phyloP scores from a whole-genome alignment of 1,140 invertebrate genomes.

The Galendromus occidentalis region DNA sequence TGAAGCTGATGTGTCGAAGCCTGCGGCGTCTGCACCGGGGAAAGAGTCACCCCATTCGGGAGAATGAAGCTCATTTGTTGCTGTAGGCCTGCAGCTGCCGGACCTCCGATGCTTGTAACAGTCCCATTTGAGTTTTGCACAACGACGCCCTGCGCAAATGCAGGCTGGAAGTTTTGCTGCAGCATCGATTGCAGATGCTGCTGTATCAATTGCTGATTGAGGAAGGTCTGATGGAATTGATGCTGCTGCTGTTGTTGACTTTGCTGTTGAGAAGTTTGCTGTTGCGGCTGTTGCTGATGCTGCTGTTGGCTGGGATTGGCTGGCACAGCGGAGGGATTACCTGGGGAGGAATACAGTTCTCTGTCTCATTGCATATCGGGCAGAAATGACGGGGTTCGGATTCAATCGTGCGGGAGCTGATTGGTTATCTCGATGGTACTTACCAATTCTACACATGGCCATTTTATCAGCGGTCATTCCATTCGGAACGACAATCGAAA shows the following conservation, averaged over 20 bases:
- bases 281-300: not conserved
- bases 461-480: not conserved
- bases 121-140: conserved; percentile 9
- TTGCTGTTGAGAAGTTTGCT: not conserved
- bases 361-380: too few relatives aligned
- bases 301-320: conserved; percentile 8
- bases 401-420: too few relatives aligned
- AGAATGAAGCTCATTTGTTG: conserved; percentile 4
- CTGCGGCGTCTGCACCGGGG: not conserved
- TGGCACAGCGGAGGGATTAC: conserved; percentile 10
- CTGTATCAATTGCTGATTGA: not conserved
- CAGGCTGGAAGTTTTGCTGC: not conserved
- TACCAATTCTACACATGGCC: conserved; percentile 7
- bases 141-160: conserved; percentile 10
- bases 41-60: not conserved
- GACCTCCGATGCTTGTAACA: conserved; percentile 8
- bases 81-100: not conserved
- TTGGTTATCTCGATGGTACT: not conserved
- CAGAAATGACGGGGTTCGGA: too few relatives aligned
- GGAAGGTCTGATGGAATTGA: not conserved
- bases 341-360: not conserved
- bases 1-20: not conserved
- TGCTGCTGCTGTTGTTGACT: not conserved
- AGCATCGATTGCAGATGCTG: conserved; percentile 1
- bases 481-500: conserved; percentile 2